Conservation (phyloP, 2,888 invertebrate genomes). For the Aquatica leii region DNA sequence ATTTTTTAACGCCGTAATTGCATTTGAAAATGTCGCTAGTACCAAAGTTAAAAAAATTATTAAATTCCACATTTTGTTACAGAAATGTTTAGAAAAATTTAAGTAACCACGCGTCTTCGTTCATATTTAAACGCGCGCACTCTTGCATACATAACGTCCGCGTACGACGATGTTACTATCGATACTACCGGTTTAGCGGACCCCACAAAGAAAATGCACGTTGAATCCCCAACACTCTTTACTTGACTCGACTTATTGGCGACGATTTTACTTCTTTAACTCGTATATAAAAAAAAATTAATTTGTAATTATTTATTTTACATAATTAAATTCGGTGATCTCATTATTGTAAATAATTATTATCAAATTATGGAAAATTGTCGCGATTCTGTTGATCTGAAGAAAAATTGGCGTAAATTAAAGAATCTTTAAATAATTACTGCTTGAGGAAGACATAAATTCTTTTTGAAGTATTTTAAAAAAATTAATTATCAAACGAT, state of each 20-base stretch:
- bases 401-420: no score
- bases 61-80: slow-evolving; percentile 14
- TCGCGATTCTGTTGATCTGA: no score
- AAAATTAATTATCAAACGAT: no score
- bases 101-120: slow-evolving; percentile 36
- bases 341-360: no score
- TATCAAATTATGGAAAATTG: no score
- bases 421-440: no score
- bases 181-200: slow-evolving; percentile 20
- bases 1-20: slow-evolving; percentile 37
- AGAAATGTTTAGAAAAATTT: slow-evolving; percentile 6
- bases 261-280: slow-evolving; percentile 15
- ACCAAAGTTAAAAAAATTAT: slow-evolving; percentile 15
- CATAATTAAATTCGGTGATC: no score
- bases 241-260: slow-evolving; percentile 23
- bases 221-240: slow-evolving; percentile 8
- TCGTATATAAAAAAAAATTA: no score
- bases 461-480: no score
- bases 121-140: slow-evolving; percentile 30
- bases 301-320: no score
- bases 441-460: no score
- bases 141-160: slow-evolving; percentile 7
- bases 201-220: slow-evolving; percentile 10
- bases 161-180: slow-evolving; percentile 23
- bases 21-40: slow-evolving; percentile 14